These are phyloP conservation scores for Vulpes lagopus DNA, from an alignment of 2,113 vertebrate genomes.

Conservation along the genomic window DNA sequence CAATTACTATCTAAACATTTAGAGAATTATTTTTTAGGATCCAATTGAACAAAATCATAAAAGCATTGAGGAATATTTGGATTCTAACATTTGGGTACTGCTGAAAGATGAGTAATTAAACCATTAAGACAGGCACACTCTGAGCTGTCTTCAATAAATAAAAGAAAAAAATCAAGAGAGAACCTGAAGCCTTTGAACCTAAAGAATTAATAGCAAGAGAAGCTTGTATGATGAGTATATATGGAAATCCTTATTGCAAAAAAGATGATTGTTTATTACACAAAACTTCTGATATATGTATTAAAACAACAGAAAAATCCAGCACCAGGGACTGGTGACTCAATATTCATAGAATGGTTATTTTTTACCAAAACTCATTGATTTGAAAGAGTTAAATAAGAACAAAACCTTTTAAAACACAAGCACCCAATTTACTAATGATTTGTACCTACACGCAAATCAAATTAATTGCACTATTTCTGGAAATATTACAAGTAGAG, in stretches of 20 bases:
- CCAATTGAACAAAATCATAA: neutral
- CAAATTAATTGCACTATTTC: constrained; percentile 86
- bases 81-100: neutral
- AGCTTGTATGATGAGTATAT: fast-evolving
- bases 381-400: constrained; percentile 76
- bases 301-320: neutral
- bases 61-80: neutral
- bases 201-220: constrained; percentile 37
- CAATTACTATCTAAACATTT: neutral
- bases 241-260: constrained; percentile 57
- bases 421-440: constrained; percentile 82
- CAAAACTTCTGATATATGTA: constrained; percentile 21
- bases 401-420: constrained; percentile 79
- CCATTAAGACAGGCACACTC: neutral
- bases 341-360: neutral
- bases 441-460: constrained; percentile 85
- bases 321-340: neutral
- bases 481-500: constrained; percentile 85
- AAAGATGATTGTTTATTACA: constrained; percentile 51
- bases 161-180: neutral
- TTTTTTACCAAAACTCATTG: constrained; percentile 10
- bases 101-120: neutral
- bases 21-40: neutral
- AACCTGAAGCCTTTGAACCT: constrained; percentile 55
- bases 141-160: neutral